Conservation (phyloP, 2,113 vertebrate genomes). For the Puntigrus tetrazona region DNA sequence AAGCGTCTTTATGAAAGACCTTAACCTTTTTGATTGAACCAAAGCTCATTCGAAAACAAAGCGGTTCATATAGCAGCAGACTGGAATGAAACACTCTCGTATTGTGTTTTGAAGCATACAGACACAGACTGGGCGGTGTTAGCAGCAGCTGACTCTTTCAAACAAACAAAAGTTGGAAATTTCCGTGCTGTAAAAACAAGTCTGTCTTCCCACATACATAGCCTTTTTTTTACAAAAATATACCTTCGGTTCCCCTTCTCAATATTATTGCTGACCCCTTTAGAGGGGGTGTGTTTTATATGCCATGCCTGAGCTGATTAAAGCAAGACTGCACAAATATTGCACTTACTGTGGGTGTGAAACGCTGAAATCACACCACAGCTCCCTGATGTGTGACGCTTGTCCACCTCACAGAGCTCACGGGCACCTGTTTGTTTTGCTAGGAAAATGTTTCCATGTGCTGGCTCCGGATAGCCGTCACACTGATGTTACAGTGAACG, state of each 20-base stretch:
- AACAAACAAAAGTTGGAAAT: constrained; percentile 50
- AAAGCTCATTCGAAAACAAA: not conserved
- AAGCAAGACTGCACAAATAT: constrained; percentile 42
- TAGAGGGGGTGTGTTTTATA: constrained; percentile 14
- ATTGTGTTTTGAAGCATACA: not conserved
- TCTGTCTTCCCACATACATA: constrained; percentile 31
- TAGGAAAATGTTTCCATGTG: constrained; percentile 48
- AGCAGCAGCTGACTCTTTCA: constrained; percentile 27
- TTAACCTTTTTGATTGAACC: not conserved
- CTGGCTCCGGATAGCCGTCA: constrained; percentile 38
- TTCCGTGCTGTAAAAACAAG: constrained; percentile 46
- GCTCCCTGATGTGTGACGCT: constrained; percentile 19
- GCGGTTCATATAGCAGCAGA: not conserved
- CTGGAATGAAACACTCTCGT: not conserved
- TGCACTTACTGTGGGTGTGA: constrained; percentile 36
- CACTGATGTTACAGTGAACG: constrained; percentile 8
- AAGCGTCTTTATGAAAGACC: not conserved
- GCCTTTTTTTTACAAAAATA: constrained; percentile 37
- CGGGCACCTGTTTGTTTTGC: constrained; percentile 46
- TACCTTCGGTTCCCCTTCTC: constrained; percentile 18
- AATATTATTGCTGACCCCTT: constrained; percentile 50
- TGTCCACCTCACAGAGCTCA: not conserved
- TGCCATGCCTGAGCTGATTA: constrained; percentile 40
- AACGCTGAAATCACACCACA: constrained; percentile 47
- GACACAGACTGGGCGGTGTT: constrained; percentile 2